Conservation (phyloP, 1,140 invertebrate genomes). For the Philotrypesis tridentata region DNA sequence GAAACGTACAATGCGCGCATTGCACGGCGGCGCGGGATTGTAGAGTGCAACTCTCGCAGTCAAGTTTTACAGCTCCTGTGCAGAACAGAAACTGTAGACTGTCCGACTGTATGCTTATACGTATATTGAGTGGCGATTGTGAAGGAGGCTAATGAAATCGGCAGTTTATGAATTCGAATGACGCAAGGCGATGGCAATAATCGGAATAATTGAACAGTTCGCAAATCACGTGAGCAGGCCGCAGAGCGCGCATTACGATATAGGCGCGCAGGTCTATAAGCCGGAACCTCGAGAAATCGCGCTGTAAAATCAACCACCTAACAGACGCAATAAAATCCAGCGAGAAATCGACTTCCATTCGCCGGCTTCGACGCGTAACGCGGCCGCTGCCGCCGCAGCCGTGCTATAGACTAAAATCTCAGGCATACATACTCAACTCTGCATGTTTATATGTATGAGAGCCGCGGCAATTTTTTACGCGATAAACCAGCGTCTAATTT, state of each 20-base stretch:
- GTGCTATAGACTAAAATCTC: neutral
- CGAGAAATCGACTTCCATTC: slow-evolving; percentile 6
- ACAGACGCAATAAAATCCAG: slow-evolving; percentile 25
- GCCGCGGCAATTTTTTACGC: neutral
- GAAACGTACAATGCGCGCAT: neutral
- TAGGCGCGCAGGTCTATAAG: neutral
- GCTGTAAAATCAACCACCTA: slow-evolving; percentile 18
- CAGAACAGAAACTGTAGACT: neutral
- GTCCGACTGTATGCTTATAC: too few relatives aligned
- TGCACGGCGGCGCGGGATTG: too few relatives aligned
- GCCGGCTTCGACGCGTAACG: neutral
- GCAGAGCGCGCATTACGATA: slow-evolving; percentile 16
- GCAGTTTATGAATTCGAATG: slow-evolving; percentile 22
- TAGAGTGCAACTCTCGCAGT: too few relatives aligned
- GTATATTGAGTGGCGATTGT: neutral
- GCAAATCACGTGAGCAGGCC: slow-evolving; percentile 17
- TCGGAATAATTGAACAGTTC: slow-evolving; percentile 41
- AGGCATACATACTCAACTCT: neutral
- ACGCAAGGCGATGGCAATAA: slow-evolving; percentile 12
- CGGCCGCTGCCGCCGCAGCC: too few relatives aligned
- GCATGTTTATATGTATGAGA: neutral
- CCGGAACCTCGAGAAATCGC: slow-evolving; percentile 22
- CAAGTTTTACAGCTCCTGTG: slow-evolving; percentile 7
- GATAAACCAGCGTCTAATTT: neutral
- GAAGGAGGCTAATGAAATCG: slow-evolving; percentile 15